Evolutionary conservation across 2,888 invertebrate genomes (phyloP), one percentile per base, ranked within the genome.

Genomic region (Melipona beecheii): DNA sequence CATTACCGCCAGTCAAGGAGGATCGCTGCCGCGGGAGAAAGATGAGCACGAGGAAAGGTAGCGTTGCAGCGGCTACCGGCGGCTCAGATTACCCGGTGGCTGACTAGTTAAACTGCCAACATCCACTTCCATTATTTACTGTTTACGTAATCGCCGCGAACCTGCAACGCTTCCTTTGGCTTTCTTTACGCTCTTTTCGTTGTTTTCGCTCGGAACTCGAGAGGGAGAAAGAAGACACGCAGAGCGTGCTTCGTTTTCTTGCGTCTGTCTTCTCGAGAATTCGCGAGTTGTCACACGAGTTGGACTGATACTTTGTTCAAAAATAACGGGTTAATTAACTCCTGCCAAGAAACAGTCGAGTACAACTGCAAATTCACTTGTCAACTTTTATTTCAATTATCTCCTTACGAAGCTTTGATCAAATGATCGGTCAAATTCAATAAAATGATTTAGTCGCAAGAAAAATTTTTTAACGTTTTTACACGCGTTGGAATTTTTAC

Each of bases 1-100:
- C 89, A 93, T 93, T 93, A 93, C 91, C 81, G 81, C 83, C 87
- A 85, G 88, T 87, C 91, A 78, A 77, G 87, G 86, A 72, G 83
- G 85, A 88, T 89, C 87, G 73, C 80, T 71, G 69, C 71, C 75
- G 80, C 73, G 75, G 79, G 66, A 76, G 82, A 73, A 81, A 81
- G 86, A 82, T 70, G 72, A 69, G 73, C 27, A 69, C 81, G 79
- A 74, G 80, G 80, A 81, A 75, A 78, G 84, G 79, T 87, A 85
- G 81, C 84, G 70, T 76, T 78, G 76, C 65, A 62, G 27, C 69
- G n/a, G 81, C 83, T 83, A 87, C 83, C 70, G 36, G 2, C 65
- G 49, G 83, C 79, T 80, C 11, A 64, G 60, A 70, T 64, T 75
- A 70, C 66, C 72, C 60, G 49, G 58, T 50, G 64, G 52, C 54